Base-by-base conservation (phyloP, 2,113 vertebrate species). In the Platycercus adscitus region DNA sequence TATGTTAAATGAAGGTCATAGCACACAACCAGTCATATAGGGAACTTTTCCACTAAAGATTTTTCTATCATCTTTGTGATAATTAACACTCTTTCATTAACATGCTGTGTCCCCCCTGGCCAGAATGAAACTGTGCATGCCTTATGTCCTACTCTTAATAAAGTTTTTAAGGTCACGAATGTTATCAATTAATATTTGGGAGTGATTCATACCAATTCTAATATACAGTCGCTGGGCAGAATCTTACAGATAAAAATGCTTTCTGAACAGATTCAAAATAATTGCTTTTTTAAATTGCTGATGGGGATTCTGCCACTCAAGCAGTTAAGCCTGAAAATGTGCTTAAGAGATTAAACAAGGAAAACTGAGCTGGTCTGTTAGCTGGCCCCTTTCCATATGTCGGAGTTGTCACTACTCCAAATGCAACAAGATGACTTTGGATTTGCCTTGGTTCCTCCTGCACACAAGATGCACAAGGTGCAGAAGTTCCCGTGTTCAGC, bases 341-440 rank as follows among this genome's bases (percentile, higher is more conserved):
- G 91, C 94, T 97, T 97, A 97, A 97, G 93, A 96, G 97, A 97
- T 97, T 97, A 97, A 96, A 96, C 89, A 91, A 96, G 91, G 85
- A 92, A 93, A 97, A 97, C 81, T 89, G 94, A 96, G 93, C 86
- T 90, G 93, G 96, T 91, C 94, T 95, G 91, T 90, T 94, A 96
- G 85, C 91, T 96, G 96, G 93, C 95, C 93, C 75, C 68, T 95
- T 96, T 97, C 90, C 88, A 81, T 39, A 60, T 84, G 70, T 88
- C 7, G 2, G 91, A 92, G 60, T 96, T 96, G 90, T 96, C 95
- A 88, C 61, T 88, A 44, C 81, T 96, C 88, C 92, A 95, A 94
- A 87, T 35, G 77, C 82, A 92, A 70, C 0, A n/a, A 21, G 72
- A 66, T 56, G 61, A 82, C 5, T 97, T 85, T 13, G 81, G 61